Percentiles rank a stretch among this genome's conserved stretches.
These are phyloP conservation scores for Macrochelys suwanniensis DNA, from an alignment of 2,797 vertebrate genomes.

Conservation along the genomic window DNA sequence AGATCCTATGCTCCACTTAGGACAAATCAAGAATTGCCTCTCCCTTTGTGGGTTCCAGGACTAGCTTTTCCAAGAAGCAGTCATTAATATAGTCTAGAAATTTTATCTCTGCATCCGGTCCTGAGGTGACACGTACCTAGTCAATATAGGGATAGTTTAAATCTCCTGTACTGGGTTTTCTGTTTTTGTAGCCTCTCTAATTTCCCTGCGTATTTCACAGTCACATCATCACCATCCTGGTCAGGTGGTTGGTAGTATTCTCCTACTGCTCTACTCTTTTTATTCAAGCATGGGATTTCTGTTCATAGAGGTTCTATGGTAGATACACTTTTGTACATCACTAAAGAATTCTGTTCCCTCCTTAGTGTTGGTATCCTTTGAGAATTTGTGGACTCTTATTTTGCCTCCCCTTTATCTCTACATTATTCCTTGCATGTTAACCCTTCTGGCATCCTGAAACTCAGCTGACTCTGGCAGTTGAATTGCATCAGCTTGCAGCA, in stretches of 20 bases:
- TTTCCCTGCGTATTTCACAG: too few species aligned
- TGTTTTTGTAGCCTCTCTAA: too few species aligned
- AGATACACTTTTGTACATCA: not conserved
- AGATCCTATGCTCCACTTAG: not conserved
- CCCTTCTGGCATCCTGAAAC: not conserved
- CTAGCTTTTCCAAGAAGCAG: not conserved
- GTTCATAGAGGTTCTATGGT: not conserved
- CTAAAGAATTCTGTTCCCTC: not conserved
- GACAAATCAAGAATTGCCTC: not conserved
- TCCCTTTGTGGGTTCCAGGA: not conserved
- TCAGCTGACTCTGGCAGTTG: not conserved
- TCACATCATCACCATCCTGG: too few species aligned
- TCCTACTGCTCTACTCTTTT: not conserved
- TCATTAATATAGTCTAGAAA: not conserved
- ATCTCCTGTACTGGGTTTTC: not conserved
- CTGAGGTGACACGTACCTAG: not conserved
- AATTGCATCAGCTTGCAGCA: not conserved
- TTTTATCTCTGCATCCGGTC: not conserved
- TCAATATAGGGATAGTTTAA: not conserved
- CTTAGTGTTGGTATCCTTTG: not conserved
- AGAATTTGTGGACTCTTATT: not conserved
- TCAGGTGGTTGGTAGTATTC: too few species aligned
- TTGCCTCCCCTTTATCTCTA: not conserved
- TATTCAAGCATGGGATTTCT: not conserved
- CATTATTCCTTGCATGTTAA: not conserved